Base-by-base conservation (phyloP, 2,888 invertebrate genomes). In the Agrochola litura region DNA sequence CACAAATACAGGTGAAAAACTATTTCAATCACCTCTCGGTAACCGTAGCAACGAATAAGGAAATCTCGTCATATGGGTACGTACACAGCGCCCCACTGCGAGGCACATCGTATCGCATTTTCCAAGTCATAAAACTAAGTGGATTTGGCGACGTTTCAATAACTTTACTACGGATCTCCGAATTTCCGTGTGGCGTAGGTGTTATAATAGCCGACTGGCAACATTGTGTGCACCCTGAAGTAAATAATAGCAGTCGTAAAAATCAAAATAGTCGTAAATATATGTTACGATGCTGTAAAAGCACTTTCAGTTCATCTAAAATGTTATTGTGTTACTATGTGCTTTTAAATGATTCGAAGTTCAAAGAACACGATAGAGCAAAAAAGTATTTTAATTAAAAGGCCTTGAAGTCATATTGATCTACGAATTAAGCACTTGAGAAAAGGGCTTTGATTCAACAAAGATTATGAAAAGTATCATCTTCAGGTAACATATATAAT, bases 111-210 rank as follows among this genome's bases (percentile, higher is more conserved):
- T 92, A 93, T 94, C 93, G 91, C 92, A 94, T 96, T 96, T 95
- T 95, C 95, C 95, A 91, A 92, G 89, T 93, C 95, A 95, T 95
- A 94, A 94, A 94, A 93, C 95, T 95, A 94, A 95, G 95, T 95
- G 95, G 95, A 95, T 95, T 94, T 94, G 91, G 92, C 93, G 92
- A 94, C 92, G 94, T 94, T 95, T 95, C 95, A 95, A 95, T 95
- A 95, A 94, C 91, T 94, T 92, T 90, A 87, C 89, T 87, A 82
- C 84, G 88, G 86, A 89, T 89, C 86, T 88, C 87, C 87, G 88
- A 89, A 87, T 85, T 83, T 70, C 56, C 79, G 80, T 86, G 86
- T 75, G 85, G 74, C 70, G 85, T 82, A 88, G 81, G 89, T 87
- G 88, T 86, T 86, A 83, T 85, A 81, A 86, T 74, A 73, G 54